phyloP scores from a whole-genome alignment of 2,113 vertebrate genomes.

The Guaruba guarouba region DNA sequence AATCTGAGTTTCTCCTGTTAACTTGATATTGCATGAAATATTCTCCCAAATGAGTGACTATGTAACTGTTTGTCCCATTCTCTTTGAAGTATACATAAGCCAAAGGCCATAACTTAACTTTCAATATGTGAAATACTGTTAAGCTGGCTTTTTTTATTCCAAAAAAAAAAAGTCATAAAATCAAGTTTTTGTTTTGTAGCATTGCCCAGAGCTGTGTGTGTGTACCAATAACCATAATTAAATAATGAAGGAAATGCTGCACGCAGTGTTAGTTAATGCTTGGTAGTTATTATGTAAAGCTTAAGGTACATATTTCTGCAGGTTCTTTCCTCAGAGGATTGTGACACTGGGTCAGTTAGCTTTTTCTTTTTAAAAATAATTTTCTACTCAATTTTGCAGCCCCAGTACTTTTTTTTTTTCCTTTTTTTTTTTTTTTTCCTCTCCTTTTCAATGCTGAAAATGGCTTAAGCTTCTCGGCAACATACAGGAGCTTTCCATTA shows the following conservation, averaged over 20 bases:
- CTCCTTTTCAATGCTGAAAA: not conserved
- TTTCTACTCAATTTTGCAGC: not conserved
- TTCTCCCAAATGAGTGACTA: not conserved
- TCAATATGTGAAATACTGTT: not conserved
- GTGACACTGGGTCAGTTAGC: not conserved
- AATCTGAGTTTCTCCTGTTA: not conserved
- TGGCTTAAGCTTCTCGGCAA: not conserved
- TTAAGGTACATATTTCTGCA: not conserved
- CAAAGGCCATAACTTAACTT: not conserved
- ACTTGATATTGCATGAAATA: not conserved
- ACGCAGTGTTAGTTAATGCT: not conserved
- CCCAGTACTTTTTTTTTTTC: not conserved
- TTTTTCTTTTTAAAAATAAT: not conserved
- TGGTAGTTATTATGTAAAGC: not conserved
- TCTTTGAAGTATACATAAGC: not conserved
- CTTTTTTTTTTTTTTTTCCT: too few species aligned
- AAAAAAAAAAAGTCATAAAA: not conserved
- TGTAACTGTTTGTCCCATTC: not conserved
- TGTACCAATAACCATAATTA: not conserved
- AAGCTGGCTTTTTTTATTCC: not conserved
- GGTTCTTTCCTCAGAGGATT: not conserved
- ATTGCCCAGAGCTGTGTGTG: not conserved
- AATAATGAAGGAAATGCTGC: not conserved
- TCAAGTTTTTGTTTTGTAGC: not conserved
- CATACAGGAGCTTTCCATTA: not conserved